Evolutionary conservation across 2,797 vertebrate species (phyloP), one percentile per base, ranked within the genome.

Genomic region (Cossypha heuglini): DNA sequence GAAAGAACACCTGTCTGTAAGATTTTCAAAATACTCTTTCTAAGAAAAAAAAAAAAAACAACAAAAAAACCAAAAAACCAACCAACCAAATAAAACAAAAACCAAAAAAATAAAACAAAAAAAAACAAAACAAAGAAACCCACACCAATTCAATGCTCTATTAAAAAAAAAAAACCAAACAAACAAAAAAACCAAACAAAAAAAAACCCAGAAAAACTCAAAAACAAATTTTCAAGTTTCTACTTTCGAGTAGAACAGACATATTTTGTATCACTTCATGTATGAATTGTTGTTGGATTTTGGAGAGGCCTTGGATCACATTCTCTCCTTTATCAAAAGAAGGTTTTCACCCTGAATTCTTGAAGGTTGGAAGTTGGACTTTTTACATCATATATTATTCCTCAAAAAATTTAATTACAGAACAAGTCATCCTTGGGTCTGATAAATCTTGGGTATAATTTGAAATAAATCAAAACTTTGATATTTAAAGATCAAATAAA

Each of bases 171-270:
- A 4, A 10, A 37, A 37, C 11, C 19, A 43, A 46, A 7, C 12
- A 46, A 46, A 46, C 16, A 42, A 37, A 37, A 18, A 45, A 45
- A 20, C 11, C 42, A 43, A 46, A 22, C 7, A 46, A 46, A 46
- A 4, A 24, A 46, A 48, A 25, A 25, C 10, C 10, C 16, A 49
- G 20, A 18, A 63, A 61, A 31, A 25, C 0, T 0, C 29, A 22
- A 57, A 57, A 63, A 0, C 4, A 58, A 78, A 55, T 1, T 2
- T 31, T 29, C 28, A 13, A n/a, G 9, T 28, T 28, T 49, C 26
- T 28, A 11, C 19, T 83, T 58, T 69, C 13, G 29, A 8, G 26
- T 43, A 37, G 6, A 73, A 54, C 3, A 35, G 5, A 38, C 0
- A 9, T 20, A 21, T 52, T 72, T 67, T 68, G 7, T 35, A 59